A percentile compares a stretch with the other conserved stretches of the same genome.
These are phyloP conservation scores for Lycocerus yunnanus DNA, from an alignment of 2,888 invertebrate species.

Conservation along the genomic window DNA sequence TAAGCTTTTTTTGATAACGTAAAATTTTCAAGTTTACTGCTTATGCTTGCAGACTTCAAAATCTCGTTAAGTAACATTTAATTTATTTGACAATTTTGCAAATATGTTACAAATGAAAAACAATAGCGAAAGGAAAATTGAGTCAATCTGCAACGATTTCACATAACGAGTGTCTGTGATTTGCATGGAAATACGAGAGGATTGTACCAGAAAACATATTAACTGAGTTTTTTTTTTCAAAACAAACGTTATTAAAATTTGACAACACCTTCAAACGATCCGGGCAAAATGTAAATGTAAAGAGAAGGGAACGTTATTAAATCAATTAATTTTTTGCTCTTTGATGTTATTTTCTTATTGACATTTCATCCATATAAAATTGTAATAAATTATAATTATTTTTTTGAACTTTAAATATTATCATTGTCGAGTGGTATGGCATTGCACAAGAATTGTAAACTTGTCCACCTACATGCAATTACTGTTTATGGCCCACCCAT, in stretches of 20 bases:
- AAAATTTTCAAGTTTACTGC: neutral
- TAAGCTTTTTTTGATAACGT: neutral
- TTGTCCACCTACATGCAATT: neutral
- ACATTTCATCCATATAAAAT: neutral
- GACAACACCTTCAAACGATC: neutral
- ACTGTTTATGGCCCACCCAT: slow-evolving; percentile 1
- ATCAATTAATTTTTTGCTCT: neutral
- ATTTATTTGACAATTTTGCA: neutral
- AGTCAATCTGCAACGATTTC: neutral
- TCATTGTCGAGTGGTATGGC: neutral
- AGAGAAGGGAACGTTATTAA: neutral
- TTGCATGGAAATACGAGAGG: neutral
- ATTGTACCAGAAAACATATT: neutral
- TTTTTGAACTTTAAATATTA: neutral
- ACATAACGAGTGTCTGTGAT: neutral
- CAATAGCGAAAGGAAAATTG: neutral
- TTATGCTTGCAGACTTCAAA: slow-evolving; percentile 1
- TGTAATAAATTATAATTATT: neutral
- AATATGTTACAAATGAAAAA: neutral
- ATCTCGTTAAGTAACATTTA: slow-evolving; percentile 11
- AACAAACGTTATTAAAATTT: neutral
- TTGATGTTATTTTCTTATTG: neutral
- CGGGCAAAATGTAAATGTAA: neutral
- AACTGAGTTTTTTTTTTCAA: neutral
- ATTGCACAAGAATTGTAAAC: neutral